Percentiles rank a stretch among this genome's conserved stretches.
These are phyloP conservation scores for Tiliacea citrago DNA, from an alignment of 2,888 invertebrate species.

Conservation along the genomic window DNA sequence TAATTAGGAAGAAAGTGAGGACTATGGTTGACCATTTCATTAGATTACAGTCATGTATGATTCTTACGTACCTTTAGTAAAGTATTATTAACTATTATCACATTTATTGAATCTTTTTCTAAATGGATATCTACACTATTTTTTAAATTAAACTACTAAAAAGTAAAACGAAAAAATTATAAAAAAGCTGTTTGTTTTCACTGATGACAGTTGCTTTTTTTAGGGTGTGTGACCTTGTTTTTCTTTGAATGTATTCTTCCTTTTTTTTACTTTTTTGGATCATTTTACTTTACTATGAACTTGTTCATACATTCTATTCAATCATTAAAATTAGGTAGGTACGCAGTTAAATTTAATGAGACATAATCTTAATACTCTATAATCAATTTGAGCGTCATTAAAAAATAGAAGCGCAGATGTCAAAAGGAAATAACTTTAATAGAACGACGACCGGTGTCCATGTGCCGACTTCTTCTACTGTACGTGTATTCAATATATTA, in stretches of 20 bases:
- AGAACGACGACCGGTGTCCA: conserved; percentile 33
- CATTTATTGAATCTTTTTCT: background rate
- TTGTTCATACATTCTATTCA: background rate
- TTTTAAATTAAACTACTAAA: background rate
- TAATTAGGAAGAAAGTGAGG: conserved; percentile 16
- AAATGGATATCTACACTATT: background rate
- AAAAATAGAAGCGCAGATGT: conserved; percentile 40
- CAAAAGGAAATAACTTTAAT: conserved; percentile 43
- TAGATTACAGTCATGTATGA: conserved; percentile 2
- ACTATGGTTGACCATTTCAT: conserved; percentile 9
- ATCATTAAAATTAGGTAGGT: background rate
- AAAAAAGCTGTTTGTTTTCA: conserved; percentile 27
- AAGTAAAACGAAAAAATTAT: background rate
- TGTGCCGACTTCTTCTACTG: background rate
- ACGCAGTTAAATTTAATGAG: background rate
- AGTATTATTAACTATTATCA: background rate
- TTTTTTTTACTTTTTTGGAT: background rate
- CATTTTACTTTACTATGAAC: background rate
- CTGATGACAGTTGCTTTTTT: conserved; percentile 25
- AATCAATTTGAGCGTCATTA: conserved; percentile 13
- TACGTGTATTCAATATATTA: conserved; percentile 11
- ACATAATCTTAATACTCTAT: background rate
- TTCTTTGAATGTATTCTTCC: background rate
- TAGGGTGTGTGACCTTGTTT: conserved; percentile 51
- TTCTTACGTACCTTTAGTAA: background rate